Evolutionary conservation across 2,888 invertebrate species (phyloP).

Genomic region (Falcaria lacertinaria): DNA sequence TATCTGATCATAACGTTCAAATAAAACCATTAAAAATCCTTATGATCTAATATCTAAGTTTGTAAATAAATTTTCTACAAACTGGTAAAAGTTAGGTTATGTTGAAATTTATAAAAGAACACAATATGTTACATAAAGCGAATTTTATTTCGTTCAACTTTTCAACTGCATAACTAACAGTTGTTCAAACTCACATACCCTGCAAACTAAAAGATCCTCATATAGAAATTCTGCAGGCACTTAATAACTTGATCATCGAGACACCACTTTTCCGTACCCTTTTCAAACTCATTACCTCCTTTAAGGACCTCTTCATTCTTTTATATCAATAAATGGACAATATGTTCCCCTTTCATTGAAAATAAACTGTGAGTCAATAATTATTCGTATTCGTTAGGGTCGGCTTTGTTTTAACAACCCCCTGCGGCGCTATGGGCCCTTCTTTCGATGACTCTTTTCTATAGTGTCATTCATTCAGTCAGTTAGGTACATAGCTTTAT

Average conservation of each 20-base stretch:
- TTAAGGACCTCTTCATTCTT: constrained; percentile 13
- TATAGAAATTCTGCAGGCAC: neutral
- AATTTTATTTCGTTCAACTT: too few relatives aligned
- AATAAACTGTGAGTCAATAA: constrained; percentile 62
- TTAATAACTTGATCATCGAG: neutral
- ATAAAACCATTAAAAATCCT: too few relatives aligned
- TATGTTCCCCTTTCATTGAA: constrained; percentile 44
- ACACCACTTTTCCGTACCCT: neutral
- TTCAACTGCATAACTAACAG: too few relatives aligned
- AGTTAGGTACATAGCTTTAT: too few relatives aligned
- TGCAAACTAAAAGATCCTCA: neutral
- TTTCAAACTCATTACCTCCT: constrained; percentile 5
- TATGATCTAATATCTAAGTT: too few relatives aligned
- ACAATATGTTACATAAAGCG: too few relatives aligned
- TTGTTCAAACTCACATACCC: too few relatives aligned
- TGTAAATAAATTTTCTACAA: too few relatives aligned
- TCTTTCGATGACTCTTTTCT: constrained; percentile 58
- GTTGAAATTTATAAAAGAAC: too few relatives aligned
- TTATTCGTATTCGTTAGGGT: constrained; percentile 55
- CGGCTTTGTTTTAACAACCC: constrained; percentile 59
- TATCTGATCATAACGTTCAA: too few relatives aligned
- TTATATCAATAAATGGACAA: constrained; percentile 54
- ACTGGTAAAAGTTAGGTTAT: too few relatives aligned
- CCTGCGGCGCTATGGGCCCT: constrained; percentile 41
- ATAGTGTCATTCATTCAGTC: constrained; percentile 61